A percentile compares a stretch with the other conserved stretches of the same genome.
Conservation (phyloP, 2,113 vertebrate species). For the Lethenteron camtschaticum region DNA sequence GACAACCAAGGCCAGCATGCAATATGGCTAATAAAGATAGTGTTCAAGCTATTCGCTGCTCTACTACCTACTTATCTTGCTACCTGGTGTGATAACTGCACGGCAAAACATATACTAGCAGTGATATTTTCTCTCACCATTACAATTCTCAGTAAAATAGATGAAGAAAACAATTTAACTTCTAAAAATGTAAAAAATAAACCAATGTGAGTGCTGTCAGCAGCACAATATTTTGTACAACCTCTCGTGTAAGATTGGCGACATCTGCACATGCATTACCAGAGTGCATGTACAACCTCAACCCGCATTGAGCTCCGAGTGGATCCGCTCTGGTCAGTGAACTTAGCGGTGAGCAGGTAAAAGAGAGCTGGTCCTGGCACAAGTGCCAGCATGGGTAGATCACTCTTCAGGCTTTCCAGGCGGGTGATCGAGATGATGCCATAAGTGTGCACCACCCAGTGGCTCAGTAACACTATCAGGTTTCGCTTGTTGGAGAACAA, state of each 20-base stretch:
- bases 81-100: too few species aligned
- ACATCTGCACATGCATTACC: background rate
- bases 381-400: conserved; percentile 59
- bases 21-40: too few species aligned
- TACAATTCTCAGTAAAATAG: background rate
- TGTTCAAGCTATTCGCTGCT: too few species aligned
- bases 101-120: too few species aligned
- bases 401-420: conserved; percentile 61
- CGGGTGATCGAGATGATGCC: conserved; percentile 92
- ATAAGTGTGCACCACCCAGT: conserved; percentile 91
- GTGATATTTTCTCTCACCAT: background rate
- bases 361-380: conserved; percentile 81
- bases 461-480: conserved; percentile 76
- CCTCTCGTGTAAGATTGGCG: background rate
- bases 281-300: background rate
- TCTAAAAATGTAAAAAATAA: background rate
- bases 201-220: background rate
- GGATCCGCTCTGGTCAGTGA: conserved; percentile 72
- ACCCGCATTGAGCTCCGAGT: conserved; percentile 29
- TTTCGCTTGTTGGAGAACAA: conserved; percentile 80
- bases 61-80: too few species aligned
- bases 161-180: background rate
- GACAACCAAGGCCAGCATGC: too few species aligned
- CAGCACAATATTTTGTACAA: conserved; percentile 1
- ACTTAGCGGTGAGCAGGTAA: conserved; percentile 70